Conservation (phyloP, 2,797 vertebrate genomes). For the Macropodus opercularis region DNA sequence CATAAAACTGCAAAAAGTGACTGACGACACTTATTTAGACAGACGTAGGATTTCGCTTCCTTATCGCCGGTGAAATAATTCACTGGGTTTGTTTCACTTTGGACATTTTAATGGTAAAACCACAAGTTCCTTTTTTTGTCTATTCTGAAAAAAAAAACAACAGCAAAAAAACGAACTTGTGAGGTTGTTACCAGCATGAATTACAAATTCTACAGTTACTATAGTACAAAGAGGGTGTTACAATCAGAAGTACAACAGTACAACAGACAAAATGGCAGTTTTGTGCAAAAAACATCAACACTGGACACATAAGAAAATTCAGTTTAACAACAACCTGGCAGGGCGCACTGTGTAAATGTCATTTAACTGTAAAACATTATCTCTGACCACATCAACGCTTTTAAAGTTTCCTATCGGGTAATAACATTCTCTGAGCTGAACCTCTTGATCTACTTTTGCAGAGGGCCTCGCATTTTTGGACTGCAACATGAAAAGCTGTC, state of each 20-base stretch:
- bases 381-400: constrained; percentile 12
- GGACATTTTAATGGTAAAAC: constrained; percentile 41
- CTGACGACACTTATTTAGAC: too few species aligned
- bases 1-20: too few species aligned
- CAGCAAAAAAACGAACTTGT: constrained; percentile 27
- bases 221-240: constrained; percentile 27
- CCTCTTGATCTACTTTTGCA: too few species aligned
- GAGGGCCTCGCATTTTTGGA: constrained; percentile 13
- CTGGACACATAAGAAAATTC: constrained; percentile 40
- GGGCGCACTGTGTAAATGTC: constrained; percentile 14
- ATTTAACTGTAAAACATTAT: constrained; percentile 24
- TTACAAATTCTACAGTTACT: constrained; percentile 5
- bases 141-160: constrained; percentile 21
- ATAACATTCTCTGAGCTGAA: too few species aligned
- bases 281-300: constrained; percentile 62
- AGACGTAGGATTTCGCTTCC: too few species aligned
- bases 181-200: constrained; percentile 4
- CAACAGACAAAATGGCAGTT: constrained; percentile 64
- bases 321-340: constrained; percentile 36
- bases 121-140: constrained; percentile 38
- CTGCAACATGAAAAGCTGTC: constrained; percentile 8
- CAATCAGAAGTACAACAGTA: constrained; percentile 50
- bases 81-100: constrained; percentile 16
- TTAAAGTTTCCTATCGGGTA: constrained; percentile 16
- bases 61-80: too few species aligned